Percentiles rank a stretch among this genome's conserved stretches.
Conservation (phyloP, 2,113 vertebrate species). For the Cryptomyrus ogoouensis region DNA sequence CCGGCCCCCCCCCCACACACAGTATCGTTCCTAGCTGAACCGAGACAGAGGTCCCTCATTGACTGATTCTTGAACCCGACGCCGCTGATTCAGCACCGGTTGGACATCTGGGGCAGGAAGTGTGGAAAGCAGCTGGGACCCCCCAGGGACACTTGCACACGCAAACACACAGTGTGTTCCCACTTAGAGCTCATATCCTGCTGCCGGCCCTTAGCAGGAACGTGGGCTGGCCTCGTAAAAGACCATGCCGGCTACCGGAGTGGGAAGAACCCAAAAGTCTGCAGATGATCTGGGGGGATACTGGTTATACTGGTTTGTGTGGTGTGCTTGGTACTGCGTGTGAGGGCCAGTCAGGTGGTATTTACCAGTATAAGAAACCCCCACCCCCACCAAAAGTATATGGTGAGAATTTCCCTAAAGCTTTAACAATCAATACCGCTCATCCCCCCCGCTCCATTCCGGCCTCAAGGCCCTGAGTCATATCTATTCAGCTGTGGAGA, state of each 20-base stretch:
- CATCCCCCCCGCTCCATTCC: background rate
- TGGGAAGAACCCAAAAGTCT: background rate
- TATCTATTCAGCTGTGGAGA: constrained; percentile 5
- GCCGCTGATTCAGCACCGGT: background rate
- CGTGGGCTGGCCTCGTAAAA: background rate
- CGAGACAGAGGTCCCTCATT: background rate
- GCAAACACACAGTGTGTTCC: constrained; percentile 20
- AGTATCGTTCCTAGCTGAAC: background rate
- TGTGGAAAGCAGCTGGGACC: background rate
- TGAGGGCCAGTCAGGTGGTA: background rate
- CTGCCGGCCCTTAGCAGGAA: background rate
- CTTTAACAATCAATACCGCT: background rate
- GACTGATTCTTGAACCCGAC: background rate
- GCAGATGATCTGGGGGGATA: background rate
- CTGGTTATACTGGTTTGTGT: background rate
- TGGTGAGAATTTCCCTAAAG: background rate
- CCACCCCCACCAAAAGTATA: background rate
- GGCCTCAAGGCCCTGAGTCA: background rate
- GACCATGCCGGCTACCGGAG: background rate
- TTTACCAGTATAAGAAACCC: background rate
- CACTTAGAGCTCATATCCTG: constrained; percentile 17
- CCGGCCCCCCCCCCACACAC: background rate
- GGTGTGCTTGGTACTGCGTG: background rate
- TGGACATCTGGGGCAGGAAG: background rate
- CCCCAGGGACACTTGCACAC: constrained; percentile 5